phyloP scores from a whole-genome alignment of 2,888 invertebrate genomes.

The Ornithoptera alexandrae region DNA sequence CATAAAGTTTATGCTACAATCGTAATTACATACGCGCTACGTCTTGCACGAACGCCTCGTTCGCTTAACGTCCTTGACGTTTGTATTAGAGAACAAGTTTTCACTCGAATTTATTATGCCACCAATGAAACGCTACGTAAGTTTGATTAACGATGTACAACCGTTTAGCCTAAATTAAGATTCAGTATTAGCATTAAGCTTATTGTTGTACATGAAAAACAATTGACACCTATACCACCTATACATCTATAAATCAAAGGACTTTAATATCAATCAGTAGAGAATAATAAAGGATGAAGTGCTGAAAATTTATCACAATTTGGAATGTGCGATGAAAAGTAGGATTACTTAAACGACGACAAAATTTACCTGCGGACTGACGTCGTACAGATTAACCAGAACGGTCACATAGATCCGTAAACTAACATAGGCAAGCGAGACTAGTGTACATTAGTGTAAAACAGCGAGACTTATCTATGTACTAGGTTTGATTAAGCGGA shows the following conservation, averaged over 20 bases:
- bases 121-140: constrained; percentile 17
- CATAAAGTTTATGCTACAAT: not conserved
- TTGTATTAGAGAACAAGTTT: constrained; percentile 30
- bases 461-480: constrained; percentile 7
- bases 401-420: constrained; percentile 1
- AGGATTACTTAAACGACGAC: too few species aligned
- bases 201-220: too few species aligned
- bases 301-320: too few species aligned
- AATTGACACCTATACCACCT: too few species aligned
- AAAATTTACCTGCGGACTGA: not conserved
- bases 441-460: constrained; percentile 5
- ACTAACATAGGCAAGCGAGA: constrained; percentile 4
- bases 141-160: not conserved
- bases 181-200: not conserved
- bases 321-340: too few species aligned
- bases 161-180: too few species aligned
- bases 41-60: constrained; percentile 1
- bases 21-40: not conserved
- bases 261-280: too few species aligned
- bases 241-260: too few species aligned
- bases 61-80: constrained; percentile 20
- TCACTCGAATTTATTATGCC: constrained; percentile 37
- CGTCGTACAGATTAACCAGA: not conserved
- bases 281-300: too few species aligned
- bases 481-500: not conserved